Percentiles rank a stretch among this genome's conserved stretches.
phyloP scores from a whole-genome alignment of 2,888 invertebrate genomes.

The Eupeodes latifasciatus region DNA sequence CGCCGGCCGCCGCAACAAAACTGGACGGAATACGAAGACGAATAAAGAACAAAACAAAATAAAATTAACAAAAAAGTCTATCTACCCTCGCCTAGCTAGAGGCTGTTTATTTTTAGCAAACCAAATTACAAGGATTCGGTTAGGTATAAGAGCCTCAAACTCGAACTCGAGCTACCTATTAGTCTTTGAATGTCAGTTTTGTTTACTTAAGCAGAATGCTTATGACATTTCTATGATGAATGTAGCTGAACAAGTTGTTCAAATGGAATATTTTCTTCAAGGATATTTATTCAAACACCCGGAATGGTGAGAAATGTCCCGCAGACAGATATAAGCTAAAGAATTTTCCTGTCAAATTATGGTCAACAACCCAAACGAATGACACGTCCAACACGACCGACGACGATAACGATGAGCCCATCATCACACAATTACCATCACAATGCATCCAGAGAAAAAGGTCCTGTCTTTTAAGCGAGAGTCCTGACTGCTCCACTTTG shows the following conservation, averaged over 20 bases:
- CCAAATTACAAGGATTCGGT: background rate
- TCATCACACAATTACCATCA: constrained; percentile 21
- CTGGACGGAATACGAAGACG: background rate
- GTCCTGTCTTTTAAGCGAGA: constrained; percentile 5
- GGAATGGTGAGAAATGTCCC: constrained; percentile 52
- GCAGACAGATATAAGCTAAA: constrained; percentile 40
- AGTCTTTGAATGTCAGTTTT: constrained; percentile 23
- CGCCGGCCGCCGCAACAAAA: background rate
- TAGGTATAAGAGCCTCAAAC: constrained; percentile 12
- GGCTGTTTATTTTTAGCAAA: constrained; percentile 36
- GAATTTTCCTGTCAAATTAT: constrained; percentile 52
- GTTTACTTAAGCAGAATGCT: constrained; percentile 64
- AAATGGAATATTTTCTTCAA: constrained; percentile 3
- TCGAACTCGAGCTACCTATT: background rate
- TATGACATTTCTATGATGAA: constrained; percentile 64
- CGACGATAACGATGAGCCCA: background rate
- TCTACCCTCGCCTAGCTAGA: background rate
- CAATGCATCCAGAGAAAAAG: constrained; percentile 10
- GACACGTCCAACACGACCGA: too few species aligned
- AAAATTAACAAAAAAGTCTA: background rate
- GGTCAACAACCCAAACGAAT: constrained; percentile 43
- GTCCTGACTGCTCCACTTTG: constrained; percentile 65
- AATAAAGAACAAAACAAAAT: constrained; percentile 34
- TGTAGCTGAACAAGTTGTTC: constrained; percentile 54
- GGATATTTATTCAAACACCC: constrained; percentile 69